Evolutionary conservation across 2,888 invertebrate species (phyloP), one percentile per base, ranked within the genome.

Genomic region (Acrocyrtus sp.): DNA sequence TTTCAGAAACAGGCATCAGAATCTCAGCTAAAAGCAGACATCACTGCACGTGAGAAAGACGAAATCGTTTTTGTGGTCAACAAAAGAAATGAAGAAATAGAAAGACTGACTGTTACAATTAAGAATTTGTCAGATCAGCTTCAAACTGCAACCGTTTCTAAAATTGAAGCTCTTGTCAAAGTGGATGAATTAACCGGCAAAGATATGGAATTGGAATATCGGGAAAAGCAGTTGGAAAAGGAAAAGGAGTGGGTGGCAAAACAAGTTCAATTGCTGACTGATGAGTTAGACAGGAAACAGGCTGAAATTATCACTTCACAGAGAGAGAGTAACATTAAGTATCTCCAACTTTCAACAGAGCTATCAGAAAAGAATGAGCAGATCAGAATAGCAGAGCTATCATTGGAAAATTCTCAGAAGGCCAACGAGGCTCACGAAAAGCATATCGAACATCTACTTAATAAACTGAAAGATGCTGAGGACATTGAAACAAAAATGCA

Each of bases 181-280:
- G 87, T 90, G 72, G 93, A 94, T 84, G 95, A 95, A 85, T 88
- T 94, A 43, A 89, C 91, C 81, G 91, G 92, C 77, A 91, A 91
- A 83, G 92, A 94, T 85, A 86, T 93, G 67, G 88, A 90, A 12
- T 84, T 94, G 22, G 92, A 92, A 82, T 91, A 90, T 84, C 85
- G 87, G 81, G 95, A 95, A 84, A 92, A 92, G 82, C 89, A 93
- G 21, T 87, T 95, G 82, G 92, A 94, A 81, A 92, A 93, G 83
- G 96, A 96, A 84, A 89, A 90, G 81, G 86, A 87, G 5, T 87
- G 94, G 80, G 84, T 94, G 27, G 89, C 89, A 77, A 90, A 91
- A 77, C 94, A 95, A 86, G 90, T 95, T 79, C 89, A 91, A 80
- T 88, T 90, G 67, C 85, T 96, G 27, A 90, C 91, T 70, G 89